A percentile compares a stretch with the other conserved stretches of the same genome.
Conservation (phyloP, 2,113 vertebrate genomes). For the Ornithorhynchus anatinus region DNA sequence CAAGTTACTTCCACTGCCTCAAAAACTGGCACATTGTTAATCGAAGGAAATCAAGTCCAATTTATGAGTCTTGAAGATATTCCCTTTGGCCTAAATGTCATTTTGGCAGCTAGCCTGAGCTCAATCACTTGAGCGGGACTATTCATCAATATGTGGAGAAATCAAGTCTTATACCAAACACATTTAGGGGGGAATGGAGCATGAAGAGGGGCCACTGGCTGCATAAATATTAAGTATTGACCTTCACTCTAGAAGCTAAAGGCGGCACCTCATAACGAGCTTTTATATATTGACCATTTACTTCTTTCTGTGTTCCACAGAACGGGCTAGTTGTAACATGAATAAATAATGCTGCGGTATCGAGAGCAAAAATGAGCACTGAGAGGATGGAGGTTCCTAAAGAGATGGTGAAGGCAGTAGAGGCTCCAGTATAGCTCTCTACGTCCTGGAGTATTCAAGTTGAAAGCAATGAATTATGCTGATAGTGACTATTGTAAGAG, state of each 20-base stretch:
- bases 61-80: neutral
- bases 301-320: slow-evolving; percentile 27
- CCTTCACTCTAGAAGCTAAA: slow-evolving; percentile 21
- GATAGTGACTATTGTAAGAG: too few relatives aligned
- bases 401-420: too few relatives aligned
- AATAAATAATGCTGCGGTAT: slow-evolving; percentile 28
- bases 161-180: neutral
- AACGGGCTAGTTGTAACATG: neutral
- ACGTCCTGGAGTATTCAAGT: neutral
- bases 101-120: neutral
- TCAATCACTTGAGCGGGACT: neutral
- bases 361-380: slow-evolving; percentile 1
- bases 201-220: neutral
- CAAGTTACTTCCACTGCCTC: neutral
- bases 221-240: slow-evolving; percentile 25
- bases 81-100: slow-evolving; percentile 9
- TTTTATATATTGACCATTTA: slow-evolving; percentile 24
- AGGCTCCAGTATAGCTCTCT: neutral
- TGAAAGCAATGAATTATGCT: neutral
- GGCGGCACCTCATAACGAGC: slow-evolving; percentile 29
- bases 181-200: slow-evolving; percentile 21
- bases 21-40: neutral
- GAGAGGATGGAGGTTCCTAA: neutral
- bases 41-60: slow-evolving; percentile 25
- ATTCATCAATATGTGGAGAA: slow-evolving; percentile 6